Conservation (phyloP, 2,113 vertebrate genomes). For the Pterocles orientalis region DNA sequence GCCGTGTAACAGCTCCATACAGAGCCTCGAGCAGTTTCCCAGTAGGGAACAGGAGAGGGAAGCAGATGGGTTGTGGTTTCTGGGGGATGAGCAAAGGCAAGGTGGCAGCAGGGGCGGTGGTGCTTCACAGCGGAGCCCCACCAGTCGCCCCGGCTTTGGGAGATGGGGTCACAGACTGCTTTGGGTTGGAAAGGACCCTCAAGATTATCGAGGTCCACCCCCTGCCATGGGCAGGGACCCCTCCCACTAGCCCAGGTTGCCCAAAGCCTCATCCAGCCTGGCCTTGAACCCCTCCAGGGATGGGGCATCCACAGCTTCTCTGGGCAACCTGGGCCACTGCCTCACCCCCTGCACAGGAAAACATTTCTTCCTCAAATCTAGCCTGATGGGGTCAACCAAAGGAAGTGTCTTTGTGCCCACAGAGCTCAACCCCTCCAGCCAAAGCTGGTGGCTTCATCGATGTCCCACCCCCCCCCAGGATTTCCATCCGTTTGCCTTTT, state of each 20-base stretch:
- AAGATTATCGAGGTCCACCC: no score
- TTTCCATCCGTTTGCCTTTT: not conserved
- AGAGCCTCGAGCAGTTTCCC: not conserved
- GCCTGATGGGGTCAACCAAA: not conserved
- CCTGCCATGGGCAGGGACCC: not conserved
- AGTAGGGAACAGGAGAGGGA: not conserved
- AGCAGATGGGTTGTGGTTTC: conserved; percentile 24
- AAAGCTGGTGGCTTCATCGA: accelerated
- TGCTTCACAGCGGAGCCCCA: not conserved
- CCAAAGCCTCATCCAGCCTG: not conserved
- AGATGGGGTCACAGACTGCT: not conserved
- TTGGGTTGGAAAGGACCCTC: not conserved
- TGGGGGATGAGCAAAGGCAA: conserved; percentile 10
- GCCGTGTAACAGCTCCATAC: not conserved
- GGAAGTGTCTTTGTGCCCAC: not conserved
- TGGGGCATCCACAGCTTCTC: not conserved
- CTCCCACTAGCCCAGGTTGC: not conserved
- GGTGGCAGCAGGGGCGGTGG: not conserved
- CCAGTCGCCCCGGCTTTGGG: accelerated
- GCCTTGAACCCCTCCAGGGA: not conserved
- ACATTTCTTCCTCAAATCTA: not conserved
- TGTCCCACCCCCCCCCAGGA: not conserved
- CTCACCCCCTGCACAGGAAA: accelerated
- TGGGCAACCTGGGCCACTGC: not conserved
- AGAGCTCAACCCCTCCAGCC: not conserved